Conservation (phyloP, 2,888 invertebrate genomes). For the Lacanobia wlatinum region DNA sequence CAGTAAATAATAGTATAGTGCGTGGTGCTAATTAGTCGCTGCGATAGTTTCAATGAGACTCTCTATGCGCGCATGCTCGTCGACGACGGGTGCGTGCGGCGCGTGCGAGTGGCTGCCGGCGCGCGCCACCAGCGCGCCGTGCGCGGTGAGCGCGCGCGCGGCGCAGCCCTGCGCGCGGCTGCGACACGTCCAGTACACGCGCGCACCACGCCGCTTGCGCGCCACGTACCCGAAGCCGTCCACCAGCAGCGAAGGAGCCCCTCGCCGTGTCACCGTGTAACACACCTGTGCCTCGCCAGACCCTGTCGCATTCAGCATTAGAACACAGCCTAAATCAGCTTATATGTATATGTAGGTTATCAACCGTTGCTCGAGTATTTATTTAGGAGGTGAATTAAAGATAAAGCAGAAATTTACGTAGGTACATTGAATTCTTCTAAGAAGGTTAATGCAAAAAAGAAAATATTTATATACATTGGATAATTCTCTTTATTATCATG, state of each 20-base stretch:
- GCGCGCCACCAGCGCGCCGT: conserved; percentile 78
- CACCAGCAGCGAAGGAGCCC: conserved; percentile 84
- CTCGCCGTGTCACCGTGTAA: conserved; percentile 86
- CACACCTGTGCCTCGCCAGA: conserved; percentile 73
- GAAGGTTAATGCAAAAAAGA: background rate
- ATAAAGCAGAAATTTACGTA: background rate
- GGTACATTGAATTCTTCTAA: background rate
- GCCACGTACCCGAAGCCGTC: conserved; percentile 83
- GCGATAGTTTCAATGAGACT: conserved; percentile 85
- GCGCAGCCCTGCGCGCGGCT: conserved; percentile 79
- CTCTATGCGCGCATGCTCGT: conserved; percentile 81
- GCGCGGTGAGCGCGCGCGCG: conserved; percentile 83
- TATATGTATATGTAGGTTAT: background rate
- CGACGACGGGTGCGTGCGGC: conserved; percentile 70
- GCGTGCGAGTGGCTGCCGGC: conserved; percentile 78
- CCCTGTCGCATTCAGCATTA: conserved; percentile 67
- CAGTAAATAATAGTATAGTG: background rate
- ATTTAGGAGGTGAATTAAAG: background rate
- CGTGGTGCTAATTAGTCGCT: conserved; percentile 49
- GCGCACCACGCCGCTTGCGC: conserved; percentile 84
- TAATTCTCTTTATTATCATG: background rate
- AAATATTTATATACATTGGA: background rate
- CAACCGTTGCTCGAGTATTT: background rate
- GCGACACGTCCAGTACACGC: conserved; percentile 87
- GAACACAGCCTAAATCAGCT: conserved; percentile 21